phyloP scores from a whole-genome alignment of 2,113 vertebrate genomes.

The Melanocharis versteri region DNA sequence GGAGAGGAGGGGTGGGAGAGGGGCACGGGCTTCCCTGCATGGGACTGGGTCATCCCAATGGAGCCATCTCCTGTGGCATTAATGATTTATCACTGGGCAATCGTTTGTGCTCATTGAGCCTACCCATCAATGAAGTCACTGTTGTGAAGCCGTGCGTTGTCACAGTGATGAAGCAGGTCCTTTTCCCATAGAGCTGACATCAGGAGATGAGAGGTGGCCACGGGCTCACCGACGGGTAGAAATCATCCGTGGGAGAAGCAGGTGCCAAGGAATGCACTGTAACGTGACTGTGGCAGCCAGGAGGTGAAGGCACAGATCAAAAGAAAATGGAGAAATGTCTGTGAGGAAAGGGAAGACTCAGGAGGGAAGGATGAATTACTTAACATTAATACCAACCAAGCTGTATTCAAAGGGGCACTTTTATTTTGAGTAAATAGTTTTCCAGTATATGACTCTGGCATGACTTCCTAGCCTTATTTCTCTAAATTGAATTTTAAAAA shows the following conservation, averaged over 20 bases:
- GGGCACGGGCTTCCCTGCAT: fast-evolving
- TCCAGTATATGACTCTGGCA: not conserved
- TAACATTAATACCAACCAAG: not conserved
- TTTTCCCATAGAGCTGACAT: not conserved
- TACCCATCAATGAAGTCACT: not conserved
- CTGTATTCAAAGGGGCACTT: not conserved
- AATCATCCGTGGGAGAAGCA: not conserved
- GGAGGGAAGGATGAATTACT: not conserved
- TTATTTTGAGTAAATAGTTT: not conserved
- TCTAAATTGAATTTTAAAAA: not conserved
- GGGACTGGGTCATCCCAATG: not conserved
- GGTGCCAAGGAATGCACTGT: not conserved
- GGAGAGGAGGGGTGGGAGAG: not conserved
- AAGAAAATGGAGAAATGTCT: not conserved
- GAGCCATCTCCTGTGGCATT: not conserved
- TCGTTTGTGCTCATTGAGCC: not conserved
- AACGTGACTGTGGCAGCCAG: not conserved
- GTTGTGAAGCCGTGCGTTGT: not conserved
- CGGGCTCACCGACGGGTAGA: fast-evolving
- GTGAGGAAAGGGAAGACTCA: not conserved
- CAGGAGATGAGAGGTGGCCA: not conserved
- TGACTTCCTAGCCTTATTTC: not conserved
- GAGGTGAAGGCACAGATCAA: not conserved
- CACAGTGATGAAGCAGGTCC: not conserved
- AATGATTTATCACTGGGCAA: not conserved